phyloP scores from a whole-genome alignment of 2,888 invertebrate species.

The Drepanosiphum platanoidis region DNA sequence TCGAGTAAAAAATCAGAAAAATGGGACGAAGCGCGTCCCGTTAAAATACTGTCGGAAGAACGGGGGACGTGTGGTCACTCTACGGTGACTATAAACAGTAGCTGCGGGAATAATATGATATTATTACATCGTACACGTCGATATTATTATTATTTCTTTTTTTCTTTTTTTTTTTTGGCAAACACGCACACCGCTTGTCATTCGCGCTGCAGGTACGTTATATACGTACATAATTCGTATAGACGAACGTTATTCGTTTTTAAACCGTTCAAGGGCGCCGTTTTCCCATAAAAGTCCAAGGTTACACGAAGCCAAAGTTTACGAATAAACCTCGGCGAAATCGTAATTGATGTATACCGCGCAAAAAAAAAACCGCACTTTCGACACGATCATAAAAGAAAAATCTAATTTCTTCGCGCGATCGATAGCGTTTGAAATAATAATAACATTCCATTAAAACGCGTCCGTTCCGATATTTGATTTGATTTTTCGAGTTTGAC shows the following conservation, averaged over 20 bases:
- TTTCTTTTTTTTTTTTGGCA: conserved; percentile 24
- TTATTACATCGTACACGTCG: too few species aligned
- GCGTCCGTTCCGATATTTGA: neutral
- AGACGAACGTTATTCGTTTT: conserved; percentile 31
- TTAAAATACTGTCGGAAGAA: too few species aligned
- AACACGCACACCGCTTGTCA: conserved; percentile 39
- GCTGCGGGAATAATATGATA: too few species aligned
- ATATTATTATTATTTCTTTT: neutral
- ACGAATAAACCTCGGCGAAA: conserved; percentile 19
- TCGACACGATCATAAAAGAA: conserved; percentile 9
- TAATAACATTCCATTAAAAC: conserved; percentile 1
- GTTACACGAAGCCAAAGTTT: conserved; percentile 36
- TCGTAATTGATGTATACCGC: neutral
- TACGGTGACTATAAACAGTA: too few species aligned
- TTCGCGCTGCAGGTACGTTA: conserved; percentile 7
- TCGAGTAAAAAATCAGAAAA: too few species aligned
- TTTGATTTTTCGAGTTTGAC: neutral
- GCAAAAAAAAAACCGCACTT: conserved; percentile 16
- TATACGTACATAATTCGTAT: too few species aligned
- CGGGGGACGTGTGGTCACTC: too few species aligned
- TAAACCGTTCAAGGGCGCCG: conserved; percentile 28
- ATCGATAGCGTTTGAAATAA: neutral
- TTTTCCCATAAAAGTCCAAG: conserved; percentile 48
- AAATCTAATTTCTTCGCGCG: neutral
- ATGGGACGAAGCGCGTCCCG: too few species aligned